Base-by-base conservation (phyloP, 1,140 invertebrate species). In the Adelges cooleyi region DNA sequence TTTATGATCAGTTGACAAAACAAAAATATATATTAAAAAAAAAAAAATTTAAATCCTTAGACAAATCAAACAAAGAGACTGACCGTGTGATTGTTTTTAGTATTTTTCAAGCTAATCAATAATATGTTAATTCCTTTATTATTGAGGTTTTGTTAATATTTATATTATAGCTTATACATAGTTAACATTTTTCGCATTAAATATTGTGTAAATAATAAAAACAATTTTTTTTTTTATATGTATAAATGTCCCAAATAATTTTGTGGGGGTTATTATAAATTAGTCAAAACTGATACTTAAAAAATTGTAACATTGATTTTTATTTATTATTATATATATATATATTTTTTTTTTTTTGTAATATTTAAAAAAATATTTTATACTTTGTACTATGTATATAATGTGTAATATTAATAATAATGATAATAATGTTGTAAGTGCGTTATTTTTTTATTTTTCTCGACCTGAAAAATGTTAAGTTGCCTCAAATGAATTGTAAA, bases 31-130 rank as follows among this genome's bases (percentile, higher is more conserved):
- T 67, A 38, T 62, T 23, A 56, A 59, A 38, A 48, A 49, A 67
- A 59, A 38, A 22, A 38, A 18, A 56, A 56, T 54, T 48, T 25
- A 59, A 67, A 54, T 67, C 66, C 56, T 62, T 62, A 62, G 56
- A 62, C 56, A 62, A 62, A 62, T 67, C 66, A 62, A 67, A 67
- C 66, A 67, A 67, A 56, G 66, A 67, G 66, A 67, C 66, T 67
- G 66, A 67, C 66, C 53, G 66, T 67, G 66, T 67, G 66, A 67
- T 67, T 62, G 56, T 62, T 62, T 62, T 62, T 62, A 62, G 56
- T 46, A 46, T 62, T 62, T 59, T 62, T 62, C 56, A 62, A 20
- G 42, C 56, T 62, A 62, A 62, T 62, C 56, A 62, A 59, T 59
- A 59, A 62, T n/a, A n/a, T 62, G 56, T 62, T 62, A 48, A 62